Conservation (phyloP, 2,888 invertebrate species). For the Leucophora obtusa region DNA sequence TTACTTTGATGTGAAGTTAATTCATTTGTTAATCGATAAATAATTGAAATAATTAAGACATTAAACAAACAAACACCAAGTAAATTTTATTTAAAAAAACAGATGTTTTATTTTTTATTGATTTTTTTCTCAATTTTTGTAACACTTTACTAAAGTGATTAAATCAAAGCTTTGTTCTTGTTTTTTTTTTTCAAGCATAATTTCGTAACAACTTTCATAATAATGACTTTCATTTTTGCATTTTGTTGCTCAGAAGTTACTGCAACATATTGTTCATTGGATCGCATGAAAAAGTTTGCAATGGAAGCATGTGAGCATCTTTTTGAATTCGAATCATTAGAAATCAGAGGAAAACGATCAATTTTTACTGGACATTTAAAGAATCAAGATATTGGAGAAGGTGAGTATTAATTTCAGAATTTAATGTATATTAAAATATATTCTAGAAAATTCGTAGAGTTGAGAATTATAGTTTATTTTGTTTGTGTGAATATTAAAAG, state of each 20-base stretch:
- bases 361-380: conserved; percentile 59
- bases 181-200: conserved; percentile 38
- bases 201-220: neutral
- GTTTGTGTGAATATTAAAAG: no score
- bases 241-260: conserved; percentile 28
- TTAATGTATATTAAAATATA: no score
- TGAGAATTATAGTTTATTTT: neutral
- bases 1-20: neutral
- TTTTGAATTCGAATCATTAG: conserved; percentile 69
- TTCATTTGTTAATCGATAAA: neutral
- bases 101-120: neutral
- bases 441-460: neutral
- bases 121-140: neutral
- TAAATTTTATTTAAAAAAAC: neutral
- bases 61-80: neutral
- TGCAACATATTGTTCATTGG: conserved; percentile 72
- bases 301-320: conserved; percentile 76
- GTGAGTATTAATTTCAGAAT: conserved; percentile 69
- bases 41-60: neutral
- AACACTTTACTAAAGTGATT: neutral
- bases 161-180: neutral
- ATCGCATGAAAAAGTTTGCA: conserved; percentile 74
- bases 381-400: conserved; percentile 64
- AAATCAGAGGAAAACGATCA: conserved; percentile 72
- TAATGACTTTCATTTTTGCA: conserved; percentile 27